Conservation (phyloP, 2,113 vertebrate genomes). For the Atractosteus spatula region DNA sequence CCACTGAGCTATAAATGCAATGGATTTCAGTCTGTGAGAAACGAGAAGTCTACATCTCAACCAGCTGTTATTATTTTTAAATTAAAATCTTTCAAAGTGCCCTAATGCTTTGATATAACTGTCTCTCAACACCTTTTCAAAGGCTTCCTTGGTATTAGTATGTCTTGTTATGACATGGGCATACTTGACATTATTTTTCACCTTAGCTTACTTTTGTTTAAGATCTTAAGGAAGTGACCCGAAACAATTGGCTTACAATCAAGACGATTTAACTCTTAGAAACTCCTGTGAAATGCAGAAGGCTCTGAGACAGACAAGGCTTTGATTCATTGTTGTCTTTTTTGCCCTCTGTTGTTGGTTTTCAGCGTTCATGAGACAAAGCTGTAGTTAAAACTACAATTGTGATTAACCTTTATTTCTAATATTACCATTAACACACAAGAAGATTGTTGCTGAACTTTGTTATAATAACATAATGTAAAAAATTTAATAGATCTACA, state of each 20-base stretch:
- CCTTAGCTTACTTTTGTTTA: conserved; percentile 66
- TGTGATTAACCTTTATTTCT: too few relatives aligned
- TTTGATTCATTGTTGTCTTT: conserved; percentile 6
- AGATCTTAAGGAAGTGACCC: conserved; percentile 69
- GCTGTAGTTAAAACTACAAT: not conserved
- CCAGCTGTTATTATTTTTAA: conserved; percentile 2
- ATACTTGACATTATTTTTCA: conserved; percentile 70
- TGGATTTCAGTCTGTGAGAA: too few relatives aligned
- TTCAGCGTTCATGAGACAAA: not conserved
- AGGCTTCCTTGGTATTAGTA: conserved; percentile 48
- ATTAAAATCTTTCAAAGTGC: conserved; percentile 9
- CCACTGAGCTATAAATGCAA: too few relatives aligned
- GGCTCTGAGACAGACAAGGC: conserved; percentile 14
- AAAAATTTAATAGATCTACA: too few relatives aligned
- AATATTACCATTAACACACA: too few relatives aligned
- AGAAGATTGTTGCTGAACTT: too few relatives aligned
- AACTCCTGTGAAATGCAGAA: conserved; percentile 37
- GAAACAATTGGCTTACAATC: conserved; percentile 61
- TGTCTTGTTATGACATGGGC: conserved; percentile 57
- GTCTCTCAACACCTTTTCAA: conserved; percentile 56
- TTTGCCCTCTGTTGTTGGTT: not conserved
- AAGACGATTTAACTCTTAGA: conserved; percentile 36
- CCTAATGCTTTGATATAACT: conserved; percentile 31
- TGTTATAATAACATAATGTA: too few relatives aligned
- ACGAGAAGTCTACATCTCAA: not conserved